Conservation (phyloP, 2,113 vertebrate genomes). For the Chauna torquata region DNA sequence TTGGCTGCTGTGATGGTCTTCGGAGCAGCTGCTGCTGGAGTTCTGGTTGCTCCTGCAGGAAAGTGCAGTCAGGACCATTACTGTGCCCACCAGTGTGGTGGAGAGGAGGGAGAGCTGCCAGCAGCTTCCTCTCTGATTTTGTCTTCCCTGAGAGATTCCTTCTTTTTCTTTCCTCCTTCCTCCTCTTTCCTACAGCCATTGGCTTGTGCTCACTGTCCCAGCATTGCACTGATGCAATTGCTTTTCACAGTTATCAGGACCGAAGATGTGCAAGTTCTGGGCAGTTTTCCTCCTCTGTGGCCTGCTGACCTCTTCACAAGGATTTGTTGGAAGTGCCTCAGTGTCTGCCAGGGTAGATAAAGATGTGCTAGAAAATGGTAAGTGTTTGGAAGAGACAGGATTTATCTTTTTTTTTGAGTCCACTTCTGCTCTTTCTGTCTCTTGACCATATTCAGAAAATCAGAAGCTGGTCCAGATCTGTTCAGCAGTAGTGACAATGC, state of each 20-base stretch:
- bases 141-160: neutral
- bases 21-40: neutral
- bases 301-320: slow-evolving; percentile 44
- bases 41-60: neutral
- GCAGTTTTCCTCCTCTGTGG: slow-evolving; percentile 55
- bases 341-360: neutral
- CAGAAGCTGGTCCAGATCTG: neutral
- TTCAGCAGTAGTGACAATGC: neutral
- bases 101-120: neutral
- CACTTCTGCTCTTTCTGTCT: neutral
- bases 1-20: neutral
- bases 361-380: slow-evolving; percentile 47
- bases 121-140: neutral
- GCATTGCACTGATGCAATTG: neutral
- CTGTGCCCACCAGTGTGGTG: neutral
- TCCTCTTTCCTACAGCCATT: neutral
- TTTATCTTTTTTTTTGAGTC: neutral
- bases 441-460: neutral
- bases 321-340: neutral
- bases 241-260: neutral
- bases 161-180: neutral
- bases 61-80: neutral
- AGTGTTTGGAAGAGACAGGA: neutral
- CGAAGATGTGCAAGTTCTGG: neutral
- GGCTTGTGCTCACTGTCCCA: neutral